These are phyloP conservation scores for Diglossa cyanea DNA, from an alignment of 2,797 vertebrate genomes.

Conservation along the genomic window DNA sequence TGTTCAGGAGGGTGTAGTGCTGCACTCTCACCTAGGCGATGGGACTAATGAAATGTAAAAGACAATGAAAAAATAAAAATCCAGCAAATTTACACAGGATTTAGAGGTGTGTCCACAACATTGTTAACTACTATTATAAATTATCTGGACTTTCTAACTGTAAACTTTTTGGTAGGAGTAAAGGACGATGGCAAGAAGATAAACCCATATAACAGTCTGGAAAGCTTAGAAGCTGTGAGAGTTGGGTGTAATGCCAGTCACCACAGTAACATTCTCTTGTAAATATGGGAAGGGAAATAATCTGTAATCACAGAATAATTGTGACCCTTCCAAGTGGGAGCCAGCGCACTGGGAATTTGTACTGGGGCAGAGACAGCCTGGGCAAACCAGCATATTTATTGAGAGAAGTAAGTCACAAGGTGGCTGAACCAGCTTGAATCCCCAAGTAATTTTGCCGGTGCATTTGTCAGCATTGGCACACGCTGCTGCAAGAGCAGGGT, in stretches of 20 bases:
- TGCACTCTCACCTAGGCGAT: not conserved
- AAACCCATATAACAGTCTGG: not conserved
- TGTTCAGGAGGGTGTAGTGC: not conserved
- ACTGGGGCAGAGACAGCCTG: not conserved
- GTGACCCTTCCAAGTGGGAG: not conserved
- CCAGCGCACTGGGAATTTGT: not conserved
- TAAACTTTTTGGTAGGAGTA: not conserved
- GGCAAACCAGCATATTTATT: not conserved
- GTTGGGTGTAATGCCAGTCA: not conserved
- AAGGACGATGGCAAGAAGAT: not conserved
- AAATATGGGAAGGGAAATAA: not conserved
- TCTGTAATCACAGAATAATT: not conserved
- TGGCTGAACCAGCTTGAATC: not conserved
- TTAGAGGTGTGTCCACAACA: not conserved
- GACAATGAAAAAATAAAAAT: not conserved
- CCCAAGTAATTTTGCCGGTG: not conserved
- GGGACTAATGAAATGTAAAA: not conserved
- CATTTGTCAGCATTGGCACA: not conserved
- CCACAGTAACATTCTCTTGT: not conserved
- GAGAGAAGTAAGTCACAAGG: not conserved
- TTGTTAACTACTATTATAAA: not conserved
- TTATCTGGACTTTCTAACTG: not conserved
- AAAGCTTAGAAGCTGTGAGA: not conserved
- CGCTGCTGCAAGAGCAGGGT: not conserved
- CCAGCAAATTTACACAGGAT: not conserved